Evolutionary conservation across 1,140 invertebrate species (phyloP), one percentile per base, ranked within the genome.

Genomic region (Hirudo medicinalis): DNA sequence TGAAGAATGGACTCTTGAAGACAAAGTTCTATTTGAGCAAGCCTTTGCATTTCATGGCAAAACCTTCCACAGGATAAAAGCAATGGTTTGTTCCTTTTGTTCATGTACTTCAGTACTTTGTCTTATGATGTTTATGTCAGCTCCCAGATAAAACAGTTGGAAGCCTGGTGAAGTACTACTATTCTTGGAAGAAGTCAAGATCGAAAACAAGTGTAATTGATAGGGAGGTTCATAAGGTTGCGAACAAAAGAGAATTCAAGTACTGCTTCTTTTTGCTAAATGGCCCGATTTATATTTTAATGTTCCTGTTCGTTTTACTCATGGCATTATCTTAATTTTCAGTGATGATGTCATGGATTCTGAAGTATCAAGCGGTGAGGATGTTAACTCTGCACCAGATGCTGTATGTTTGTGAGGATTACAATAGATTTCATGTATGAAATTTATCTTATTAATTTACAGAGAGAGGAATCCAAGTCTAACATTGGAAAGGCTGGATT

Each of bases 41-140:
- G 94, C 94, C 32, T 97, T 95, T 81, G 92, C 94, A 78, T 97
- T 96, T 81, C 92, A 97, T 85, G 94, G 94, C 40, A 98, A 98
- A 85, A 93, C 90, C 82, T 98, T 98, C 84, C 91, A 95, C 80
- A 87, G 92, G 79, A 97, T 98, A 78, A 85, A 91, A 76, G 92
- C 96, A 86, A 96, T 98, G 94, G 92, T 95, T 85, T 85, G 82
- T 32, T 25, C 19, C 11, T 63, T 63, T 15, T n/a, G n/a, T 25
- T 63, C 19, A 63, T 25, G 11, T 63, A n/a, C 22, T 63, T 63
- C 0, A 54, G 27, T 25, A 36, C 4, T 68, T 36, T 71, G 2
- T 73, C 74, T 74, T 32, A 75, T 77, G 43, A 71, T 76, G 74
- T 72, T 8, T 78, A 76, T 82, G 85, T 57, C 78, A 92, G 90